These are phyloP conservation scores for Cyclina sinensis DNA, from an alignment of 1,140 invertebrate genomes.

Conservation along the genomic window DNA sequence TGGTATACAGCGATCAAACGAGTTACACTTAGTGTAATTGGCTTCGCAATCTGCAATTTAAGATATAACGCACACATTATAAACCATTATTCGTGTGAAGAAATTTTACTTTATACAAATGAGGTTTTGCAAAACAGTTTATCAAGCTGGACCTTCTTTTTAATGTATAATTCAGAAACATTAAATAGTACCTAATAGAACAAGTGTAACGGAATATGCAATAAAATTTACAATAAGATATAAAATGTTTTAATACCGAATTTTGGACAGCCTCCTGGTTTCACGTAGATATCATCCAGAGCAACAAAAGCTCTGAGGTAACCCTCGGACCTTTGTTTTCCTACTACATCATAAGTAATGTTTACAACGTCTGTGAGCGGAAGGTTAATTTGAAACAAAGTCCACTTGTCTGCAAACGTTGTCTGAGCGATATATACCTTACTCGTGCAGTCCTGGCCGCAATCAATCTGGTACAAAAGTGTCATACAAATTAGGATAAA, in stretches of 20 bases:
- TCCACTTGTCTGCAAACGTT: constrained; percentile 70
- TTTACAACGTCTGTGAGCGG: constrained; percentile 45
- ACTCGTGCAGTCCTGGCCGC: constrained; percentile 25
- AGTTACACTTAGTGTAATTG: constrained; percentile 64
- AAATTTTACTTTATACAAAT: no score
- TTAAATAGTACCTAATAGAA: no score
- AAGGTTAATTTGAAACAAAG: constrained; percentile 68
- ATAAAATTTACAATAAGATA: no score
- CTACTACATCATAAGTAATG: constrained; percentile 71
- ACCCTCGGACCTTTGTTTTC: constrained; percentile 30
- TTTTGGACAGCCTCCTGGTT: constrained; percentile 64
- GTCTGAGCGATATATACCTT: constrained; percentile 33
- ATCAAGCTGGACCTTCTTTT: no score
- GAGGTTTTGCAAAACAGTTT: no score
- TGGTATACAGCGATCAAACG: constrained; percentile 67
- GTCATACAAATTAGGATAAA: no score
- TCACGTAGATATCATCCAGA: constrained; percentile 76
- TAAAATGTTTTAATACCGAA: constrained; percentile 67
- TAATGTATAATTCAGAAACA: no score
- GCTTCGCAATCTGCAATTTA: constrained; percentile 66
- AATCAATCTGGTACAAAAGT: constrained; percentile 25
- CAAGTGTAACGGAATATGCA: no score
- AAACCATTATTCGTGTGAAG: no score
- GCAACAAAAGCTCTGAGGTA: constrained; percentile 66
- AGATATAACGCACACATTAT: neutral